Base-by-base conservation (phyloP, 2,797 vertebrate genomes). In the Xenopus petersii region DNA sequence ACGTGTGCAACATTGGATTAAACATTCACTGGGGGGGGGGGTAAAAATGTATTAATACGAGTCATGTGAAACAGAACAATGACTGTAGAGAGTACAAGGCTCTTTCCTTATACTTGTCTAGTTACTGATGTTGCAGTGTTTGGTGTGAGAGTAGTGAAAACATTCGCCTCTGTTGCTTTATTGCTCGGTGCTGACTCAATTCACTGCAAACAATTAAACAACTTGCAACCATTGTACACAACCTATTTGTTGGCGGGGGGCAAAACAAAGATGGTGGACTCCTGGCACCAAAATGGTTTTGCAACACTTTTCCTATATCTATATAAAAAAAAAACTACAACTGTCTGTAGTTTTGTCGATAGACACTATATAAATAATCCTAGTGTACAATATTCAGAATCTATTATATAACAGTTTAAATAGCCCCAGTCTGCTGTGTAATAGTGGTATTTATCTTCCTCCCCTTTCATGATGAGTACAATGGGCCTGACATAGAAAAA, bases 321-420 rank as follows among this genome's bases (percentile, higher is more conserved):
- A 67, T 79, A 21, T 21, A 46, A 81, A 81, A 6, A 79, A 85
- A 84, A 84, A 89, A 87, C 88, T 86, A 90, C 49, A 51, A 51
- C 3, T 15, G 15, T 51, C 67, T 83, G 89, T 90, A 91, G 88
- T 89, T 85, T 83, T 84, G 89, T 89, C 89, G 91, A 88, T 71
- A 90, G 85, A 90, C 89, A 86, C 91, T 88, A 87, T 89, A 91
- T 91, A 92, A 92, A 92, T 92, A 92, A 92, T 89, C 90, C 89
- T 88, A 90, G 89, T 91, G 89, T 88, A 91, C 77, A 81, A 91
- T 89, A 88, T 88, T 85, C 77, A 88, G 15, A 85, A 85, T 85
- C 87, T 88, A 89, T 89, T 85, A 75, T 85, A 75, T 86, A 86
- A 87, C 80, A 83, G 81, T 88, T 87, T 84, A 89, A 74, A 86